These are phyloP conservation scores for Zaprionus obscuricornis DNA, from an alignment of 2,888 invertebrate genomes.

Conservation along the genomic window DNA sequence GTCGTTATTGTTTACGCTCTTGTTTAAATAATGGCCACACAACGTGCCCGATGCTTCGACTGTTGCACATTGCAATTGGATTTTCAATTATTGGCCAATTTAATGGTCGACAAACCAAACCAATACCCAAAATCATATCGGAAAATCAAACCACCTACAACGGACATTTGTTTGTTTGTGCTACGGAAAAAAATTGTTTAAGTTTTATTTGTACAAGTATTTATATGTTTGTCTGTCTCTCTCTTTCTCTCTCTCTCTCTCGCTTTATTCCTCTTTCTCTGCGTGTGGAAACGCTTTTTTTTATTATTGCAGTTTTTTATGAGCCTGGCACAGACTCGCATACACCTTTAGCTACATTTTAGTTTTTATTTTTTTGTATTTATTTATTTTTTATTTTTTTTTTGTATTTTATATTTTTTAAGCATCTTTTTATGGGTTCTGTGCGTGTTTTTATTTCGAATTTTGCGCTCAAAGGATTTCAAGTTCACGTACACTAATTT, in stretches of 20 bases:
- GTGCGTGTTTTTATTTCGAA: constrained; percentile 74
- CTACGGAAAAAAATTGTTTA: constrained; percentile 32
- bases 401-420: constrained; percentile 41
- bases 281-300: constrained; percentile 49
- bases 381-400: constrained; percentile 21
- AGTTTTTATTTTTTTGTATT: constrained; percentile 29
- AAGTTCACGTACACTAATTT: constrained; percentile 75
- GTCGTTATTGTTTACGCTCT: constrained; percentile 73
- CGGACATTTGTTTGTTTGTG: constrained; percentile 38
- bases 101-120: constrained; percentile 57
- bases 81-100: constrained; percentile 82
- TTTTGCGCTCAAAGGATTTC: constrained; percentile 76
- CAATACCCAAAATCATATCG: background rate
- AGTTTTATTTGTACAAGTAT: constrained; percentile 50
- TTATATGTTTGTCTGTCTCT: constrained; percentile 22
- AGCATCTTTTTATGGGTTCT: constrained; percentile 66
- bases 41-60: constrained; percentile 58
- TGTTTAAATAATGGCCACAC: constrained; percentile 76
- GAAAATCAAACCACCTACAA: constrained; percentile 41
- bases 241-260: too few species aligned
- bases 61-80: constrained; percentile 69
- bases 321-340: constrained; percentile 24
- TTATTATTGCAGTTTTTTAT: constrained; percentile 72
- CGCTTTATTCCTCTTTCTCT: too few species aligned
- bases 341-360: background rate